These are phyloP conservation scores for Dysidea cf. avara DNA, from an alignment of 37 sponge, comb jelly and placozoan species.

Conservation along the genomic window DNA sequence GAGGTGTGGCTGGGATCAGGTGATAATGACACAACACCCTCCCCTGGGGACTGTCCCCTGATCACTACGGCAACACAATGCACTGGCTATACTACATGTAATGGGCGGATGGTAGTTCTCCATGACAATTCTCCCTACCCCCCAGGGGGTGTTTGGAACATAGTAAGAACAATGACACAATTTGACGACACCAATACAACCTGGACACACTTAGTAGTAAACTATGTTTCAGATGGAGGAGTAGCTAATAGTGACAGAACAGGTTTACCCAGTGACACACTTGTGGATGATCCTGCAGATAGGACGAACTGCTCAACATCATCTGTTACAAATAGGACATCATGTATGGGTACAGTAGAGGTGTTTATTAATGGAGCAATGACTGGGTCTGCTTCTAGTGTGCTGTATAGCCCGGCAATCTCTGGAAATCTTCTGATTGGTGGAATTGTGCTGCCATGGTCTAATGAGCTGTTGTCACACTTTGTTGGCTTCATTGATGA, in stretches of 20 bases:
- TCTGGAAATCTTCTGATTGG: constrained; percentile 29
- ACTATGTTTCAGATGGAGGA: constrained; percentile 18
- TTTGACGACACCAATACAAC: neutral
- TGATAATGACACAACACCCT: neutral
- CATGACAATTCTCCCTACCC: neutral
- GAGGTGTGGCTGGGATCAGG: constrained; percentile 75
- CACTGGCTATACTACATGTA: constrained; percentile 33
- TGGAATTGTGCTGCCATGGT: constrained; percentile 1
- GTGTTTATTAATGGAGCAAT: constrained; percentile 13
- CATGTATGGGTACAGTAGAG: constrained; percentile 23
- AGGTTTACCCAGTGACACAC: constrained; percentile 13
- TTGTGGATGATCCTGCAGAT: neutral
- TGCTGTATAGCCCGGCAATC: constrained; percentile 2
- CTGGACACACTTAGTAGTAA: constrained; percentile 50
- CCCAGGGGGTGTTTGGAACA: constrained; percentile 59
- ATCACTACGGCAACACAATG: neutral
- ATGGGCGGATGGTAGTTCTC: neutral
- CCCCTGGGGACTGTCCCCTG: constrained; percentile 1
- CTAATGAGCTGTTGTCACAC: constrained; percentile 1
- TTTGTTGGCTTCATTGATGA: constrained; percentile 60
- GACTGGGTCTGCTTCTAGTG: neutral
- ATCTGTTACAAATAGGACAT: neutral
- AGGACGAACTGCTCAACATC: neutral
- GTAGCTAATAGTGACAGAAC: neutral
- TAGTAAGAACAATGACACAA: neutral